Evolutionary conservation across 2,797 vertebrate species (phyloP), one percentile per base, ranked within the genome.

Genomic region (Macropodus opercularis): DNA sequence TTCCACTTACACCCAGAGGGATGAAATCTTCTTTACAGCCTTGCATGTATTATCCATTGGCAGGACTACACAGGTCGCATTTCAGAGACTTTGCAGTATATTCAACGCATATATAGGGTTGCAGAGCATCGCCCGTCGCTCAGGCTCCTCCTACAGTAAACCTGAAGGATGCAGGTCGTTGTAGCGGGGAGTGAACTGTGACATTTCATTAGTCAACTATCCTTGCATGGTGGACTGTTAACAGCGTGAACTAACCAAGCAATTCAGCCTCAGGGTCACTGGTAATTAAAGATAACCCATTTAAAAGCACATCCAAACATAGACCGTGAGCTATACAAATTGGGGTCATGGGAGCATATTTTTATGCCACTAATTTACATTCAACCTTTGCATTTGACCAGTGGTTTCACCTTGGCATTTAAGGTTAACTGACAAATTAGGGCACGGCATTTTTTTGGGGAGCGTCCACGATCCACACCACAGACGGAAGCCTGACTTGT

Each of bases 351-450:
- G 15, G 77, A 78, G 58, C 63, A 19, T 78, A 78, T 84, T 81
- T 73, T 66, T 47, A 75, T 56, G 76, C 63, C 61, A 18, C 66
- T 86, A 67, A 89, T 88, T 87, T 87, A 79, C 75, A 85, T 89
- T 73, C 73, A 72, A 85, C 85, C 80, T 89, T 83, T 82, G 83
- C 79, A 70, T 82, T 80, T 66, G 61, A 62, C 67, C 44, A 35
- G 57, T 51, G 67, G 54, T 58, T 67, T 85, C 85, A 89, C 85
- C 89, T 88, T 89, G 87, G 85, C 89, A 85, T 86, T 86, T 87
- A 74, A 89, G 89, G 89, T 88, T 85, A 91, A 87, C 81, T 57
- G 83, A 83, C 78, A 85, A 85, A 89, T 88, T 84, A 83, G 78
- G 79, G 46, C 5, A 5, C 29, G 1, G 9, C 55, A 50, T 41